Base-by-base conservation (phyloP, 2,797 vertebrate genomes). In the Semotilus atromaculatus region DNA sequence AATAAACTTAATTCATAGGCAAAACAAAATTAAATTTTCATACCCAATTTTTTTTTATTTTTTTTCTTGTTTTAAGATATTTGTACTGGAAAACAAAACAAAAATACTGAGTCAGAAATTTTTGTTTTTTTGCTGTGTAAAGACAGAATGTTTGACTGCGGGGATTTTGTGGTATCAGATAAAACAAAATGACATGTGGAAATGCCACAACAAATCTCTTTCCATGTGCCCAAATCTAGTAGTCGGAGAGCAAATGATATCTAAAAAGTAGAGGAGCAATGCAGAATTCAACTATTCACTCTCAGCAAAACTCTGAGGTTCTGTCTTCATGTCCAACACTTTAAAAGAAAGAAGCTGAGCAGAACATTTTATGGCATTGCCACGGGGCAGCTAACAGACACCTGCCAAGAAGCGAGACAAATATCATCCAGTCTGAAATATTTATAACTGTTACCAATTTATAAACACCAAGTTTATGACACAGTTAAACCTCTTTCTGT, bases 391-490 rank as follows among this genome's bases (percentile, higher is more conserved):
- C 55, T 82, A 31, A 23, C 55, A 43, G 80, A 38, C 53, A 62
- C 55, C 45, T 60, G 18, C n/a, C 26, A 23, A 55, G 36, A 81
- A 29, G 67, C 13, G 7, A 73, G 70, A 58, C 18, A 73, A 62
- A 64, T 74, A 64, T 74, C 81, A 64, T 64, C n/a, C 29, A 36
- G 70, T 45, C 21, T 82, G 21, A 58, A 38, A 62, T 82, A 82
- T 74, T 64, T 82, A 73, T 64, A 82, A 26, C 34, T 43, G 18
- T 60, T 31, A 62, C 8, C 4, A 40, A 31, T 43, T 58, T 81
- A 18, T 40, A 71, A 71, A 60, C 23, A 40, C 53, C 10, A 23
- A 43, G 11, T 29, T 81, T 23, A 34, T 10, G 36, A 60, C 11
- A 71, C n/a, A 1, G 21, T 23, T 82, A 43, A 74, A 64, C 5